Percentiles rank a stretch among this genome's conserved stretches.
phyloP scores from a whole-genome alignment of 2,888 invertebrate species.

The Sturmia bella region DNA sequence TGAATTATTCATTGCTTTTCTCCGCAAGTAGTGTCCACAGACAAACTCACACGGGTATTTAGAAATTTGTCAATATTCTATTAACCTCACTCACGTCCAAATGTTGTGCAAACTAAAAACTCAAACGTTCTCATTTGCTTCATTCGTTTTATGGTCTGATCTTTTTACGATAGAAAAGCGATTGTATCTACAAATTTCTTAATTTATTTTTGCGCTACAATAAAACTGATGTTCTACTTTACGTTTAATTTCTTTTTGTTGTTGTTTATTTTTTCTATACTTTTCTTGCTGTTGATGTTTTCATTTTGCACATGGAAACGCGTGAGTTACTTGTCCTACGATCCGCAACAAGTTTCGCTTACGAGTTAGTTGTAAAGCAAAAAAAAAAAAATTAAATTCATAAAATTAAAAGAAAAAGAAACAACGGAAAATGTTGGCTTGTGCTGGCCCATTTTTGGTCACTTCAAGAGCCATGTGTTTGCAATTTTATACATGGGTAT shows the following conservation, averaged over 20 bases:
- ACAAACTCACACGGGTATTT: no score
- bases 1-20: no score
- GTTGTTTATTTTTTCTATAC: conserved; percentile 23
- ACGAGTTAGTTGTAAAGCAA: conserved; percentile 32
- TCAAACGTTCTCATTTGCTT: conserved; percentile 12
- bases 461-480: conserved; percentile 37
- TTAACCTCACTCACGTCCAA: conserved; percentile 18
- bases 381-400: no score
- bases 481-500: no score
- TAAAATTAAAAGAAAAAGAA: conserved; percentile 33
- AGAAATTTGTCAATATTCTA: neutral
- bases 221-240: conserved; percentile 65
- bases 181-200: conserved; percentile 58
- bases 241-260: conserved; percentile 49
- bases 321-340: conserved; percentile 68
- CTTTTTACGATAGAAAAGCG: conserved; percentile 33
- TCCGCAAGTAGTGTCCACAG: no score
- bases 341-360: conserved; percentile 61
- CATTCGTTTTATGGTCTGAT: conserved; percentile 42
- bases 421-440: conserved; percentile 29
- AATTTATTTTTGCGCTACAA: conserved; percentile 50
- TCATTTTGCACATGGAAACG: conserved; percentile 60
- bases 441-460: conserved; percentile 49
- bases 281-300: conserved; percentile 31
- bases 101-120: neutral